phyloP scores from a whole-genome alignment of 2,113 vertebrate species.

The Hemichromis elongatus region DNA sequence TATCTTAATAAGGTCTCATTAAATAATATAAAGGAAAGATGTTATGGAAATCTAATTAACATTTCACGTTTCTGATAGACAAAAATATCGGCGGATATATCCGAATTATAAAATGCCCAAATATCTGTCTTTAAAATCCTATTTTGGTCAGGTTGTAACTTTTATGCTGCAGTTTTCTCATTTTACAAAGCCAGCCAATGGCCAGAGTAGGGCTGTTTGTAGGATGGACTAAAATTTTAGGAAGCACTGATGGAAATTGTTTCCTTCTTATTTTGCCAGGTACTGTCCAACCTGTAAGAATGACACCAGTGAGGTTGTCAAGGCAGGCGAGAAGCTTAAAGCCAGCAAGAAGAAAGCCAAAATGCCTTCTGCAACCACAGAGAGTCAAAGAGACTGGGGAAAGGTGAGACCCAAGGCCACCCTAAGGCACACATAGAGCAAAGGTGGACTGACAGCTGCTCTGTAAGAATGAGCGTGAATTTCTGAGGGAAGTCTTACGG shows the following conservation, averaged over 20 bases:
- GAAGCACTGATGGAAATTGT: neutral
- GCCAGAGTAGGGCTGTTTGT: neutral
- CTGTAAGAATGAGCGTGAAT: neutral
- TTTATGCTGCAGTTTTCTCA: neutral
- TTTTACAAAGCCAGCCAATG: neutral
- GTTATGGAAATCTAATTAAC: neutral
- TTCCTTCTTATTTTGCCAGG: conserved; percentile 68
- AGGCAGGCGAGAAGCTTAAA: conserved; percentile 95
- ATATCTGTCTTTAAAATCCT: neutral
- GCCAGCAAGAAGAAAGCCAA: conserved; percentile 99
- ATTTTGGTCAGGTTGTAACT: neutral
- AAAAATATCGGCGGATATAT: neutral
- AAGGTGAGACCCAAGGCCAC: conserved; percentile 78
- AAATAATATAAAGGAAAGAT: neutral
- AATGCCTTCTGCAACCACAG: conserved; percentile 97
- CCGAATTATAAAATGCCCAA: neutral
- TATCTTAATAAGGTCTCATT: neutral
- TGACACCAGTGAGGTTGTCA: conserved; percentile 95
- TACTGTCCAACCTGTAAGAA: conserved; percentile 99
- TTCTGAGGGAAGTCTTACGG: neutral
- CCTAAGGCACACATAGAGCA: neutral
- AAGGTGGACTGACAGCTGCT: neutral
- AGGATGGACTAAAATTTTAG: neutral
- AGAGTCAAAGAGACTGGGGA: conserved; percentile 98
- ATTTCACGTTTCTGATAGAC: neutral